Evolutionary conservation across 2,797 vertebrate species (phyloP), one percentile per base, ranked within the genome.

Genomic region (Ctenosaura bakeri): DNA sequence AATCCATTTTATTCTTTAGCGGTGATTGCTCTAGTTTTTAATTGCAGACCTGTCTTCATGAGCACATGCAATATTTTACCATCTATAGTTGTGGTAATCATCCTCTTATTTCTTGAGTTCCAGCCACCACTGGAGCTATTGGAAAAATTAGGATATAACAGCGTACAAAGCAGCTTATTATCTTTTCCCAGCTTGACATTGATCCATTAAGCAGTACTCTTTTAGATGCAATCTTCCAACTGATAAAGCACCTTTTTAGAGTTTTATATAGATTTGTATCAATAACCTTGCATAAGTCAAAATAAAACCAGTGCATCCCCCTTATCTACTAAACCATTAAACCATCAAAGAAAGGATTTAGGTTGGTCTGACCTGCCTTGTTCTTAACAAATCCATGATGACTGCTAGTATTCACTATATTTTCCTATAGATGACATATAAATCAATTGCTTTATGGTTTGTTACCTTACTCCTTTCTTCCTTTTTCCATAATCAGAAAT

Each of bases 401-500:
- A 32, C 56, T 83, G 16, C 54, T 64, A 87, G 56, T 54, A 77
- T 46, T 90, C 73, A 22, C 71, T 83, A 50, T 82, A 83, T 90
- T 87, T 87, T 59, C 85, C 54, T 77, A 83, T 64, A 83, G 56
- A 87, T 83, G 80, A 20, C 46, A 87, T 66, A 83, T 87, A 90
- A 87, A 90, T 87, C 85, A 83, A 56, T 77, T 0, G 50, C n/a
- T 84, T 78, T 56, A 82, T 92, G 13, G 54, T 85, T 91, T 66
- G 18, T 87, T 95, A 77, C 91, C 86, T 84, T 46, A 64, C 22
- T 89, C 79, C 73, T 74, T 86, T 86, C 79, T 91, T 94, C 89
- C 9, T 90, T 95, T 93, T 95, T 94, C 92, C 92, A 93, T 56
- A 76, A 85, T 94, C 90, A 96, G 94, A 97, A 96, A 94, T 95